Evolutionary conservation across 2,888 invertebrate genomes (phyloP).

Genomic region (Incurvaria masculella): DNA sequence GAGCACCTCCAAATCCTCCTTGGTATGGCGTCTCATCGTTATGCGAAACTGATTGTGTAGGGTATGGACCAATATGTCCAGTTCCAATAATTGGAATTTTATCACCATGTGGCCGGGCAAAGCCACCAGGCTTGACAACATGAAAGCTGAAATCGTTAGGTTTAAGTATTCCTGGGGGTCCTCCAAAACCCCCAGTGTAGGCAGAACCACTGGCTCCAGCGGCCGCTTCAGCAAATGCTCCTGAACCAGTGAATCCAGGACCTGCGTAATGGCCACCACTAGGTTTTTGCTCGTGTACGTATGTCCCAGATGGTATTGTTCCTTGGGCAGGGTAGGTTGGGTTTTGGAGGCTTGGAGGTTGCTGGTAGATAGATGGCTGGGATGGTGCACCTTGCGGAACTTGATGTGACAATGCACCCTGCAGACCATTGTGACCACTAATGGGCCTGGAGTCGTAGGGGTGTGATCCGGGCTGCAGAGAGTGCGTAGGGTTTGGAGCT

Average conservation of each 20-base stretch:
- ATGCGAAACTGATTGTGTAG: background rate
- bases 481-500: conserved; percentile 16
- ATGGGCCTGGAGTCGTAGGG: background rate
- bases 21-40: background rate
- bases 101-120: background rate
- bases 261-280: background rate
- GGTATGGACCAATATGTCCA: conserved; percentile 7
- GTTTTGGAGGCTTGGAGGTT: background rate
- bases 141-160: conserved; percentile 27
- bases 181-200: conserved; percentile 44
- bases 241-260: background rate
- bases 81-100: conserved; percentile 4
- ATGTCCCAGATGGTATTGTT: background rate
- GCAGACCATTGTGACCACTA: no score
- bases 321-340: background rate
- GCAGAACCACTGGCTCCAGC: conserved; percentile 28
- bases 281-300: background rate
- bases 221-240: conserved; percentile 19
- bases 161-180: conserved; percentile 40
- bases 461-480: conserved; percentile 9
- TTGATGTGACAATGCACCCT: conserved; percentile 11
- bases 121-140: background rate
- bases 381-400: conserved; percentile 12
- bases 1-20: conserved; percentile 1
- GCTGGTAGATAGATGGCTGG: background rate